A percentile compares a stretch with the other conserved stretches of the same genome.
Evolutionary conservation across 2,888 invertebrate genomes (phyloP).

Genomic region (Mythimna impura): DNA sequence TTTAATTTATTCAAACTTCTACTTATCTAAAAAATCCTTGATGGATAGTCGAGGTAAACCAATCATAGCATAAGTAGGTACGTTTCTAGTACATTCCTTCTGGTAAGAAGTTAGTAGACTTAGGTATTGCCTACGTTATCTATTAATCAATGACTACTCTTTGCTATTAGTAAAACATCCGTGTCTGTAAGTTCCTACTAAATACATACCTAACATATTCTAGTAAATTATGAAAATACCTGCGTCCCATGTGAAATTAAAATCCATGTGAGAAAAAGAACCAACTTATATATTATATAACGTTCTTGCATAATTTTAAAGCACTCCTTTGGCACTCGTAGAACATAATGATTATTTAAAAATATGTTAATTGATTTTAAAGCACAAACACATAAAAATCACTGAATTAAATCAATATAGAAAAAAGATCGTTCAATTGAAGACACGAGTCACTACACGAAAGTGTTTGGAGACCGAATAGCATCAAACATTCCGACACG

Average conservation of each 20-base stretch:
- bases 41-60: no score
- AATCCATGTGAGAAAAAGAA: constrained; percentile 61
- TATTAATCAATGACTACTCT: no score
- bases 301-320: constrained; percentile 71
- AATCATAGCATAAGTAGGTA: no score
- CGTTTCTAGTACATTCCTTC: no score
- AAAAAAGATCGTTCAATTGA: constrained; percentile 33
- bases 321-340: constrained; percentile 61
- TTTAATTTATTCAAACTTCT: no score
- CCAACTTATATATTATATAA: constrained; percentile 56
- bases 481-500: constrained; percentile 77
- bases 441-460: constrained; percentile 43
- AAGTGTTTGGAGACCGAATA: constrained; percentile 68
- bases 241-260: constrained; percentile 64
- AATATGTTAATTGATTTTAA: constrained; percentile 21
- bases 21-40: no score
- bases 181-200: background rate
- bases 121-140: no score
- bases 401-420: constrained; percentile 19
- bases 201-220: background rate
- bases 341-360: constrained; percentile 68
- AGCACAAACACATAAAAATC: constrained; percentile 37
- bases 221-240: constrained; percentile 60
- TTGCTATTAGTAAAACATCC: no score
- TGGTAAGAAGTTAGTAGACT: no score